Percentiles rank a stretch among this genome's conserved stretches.
Evolutionary conservation across 2,797 vertebrate genomes (phyloP).

Genomic region (Siniperca obscura): DNA sequence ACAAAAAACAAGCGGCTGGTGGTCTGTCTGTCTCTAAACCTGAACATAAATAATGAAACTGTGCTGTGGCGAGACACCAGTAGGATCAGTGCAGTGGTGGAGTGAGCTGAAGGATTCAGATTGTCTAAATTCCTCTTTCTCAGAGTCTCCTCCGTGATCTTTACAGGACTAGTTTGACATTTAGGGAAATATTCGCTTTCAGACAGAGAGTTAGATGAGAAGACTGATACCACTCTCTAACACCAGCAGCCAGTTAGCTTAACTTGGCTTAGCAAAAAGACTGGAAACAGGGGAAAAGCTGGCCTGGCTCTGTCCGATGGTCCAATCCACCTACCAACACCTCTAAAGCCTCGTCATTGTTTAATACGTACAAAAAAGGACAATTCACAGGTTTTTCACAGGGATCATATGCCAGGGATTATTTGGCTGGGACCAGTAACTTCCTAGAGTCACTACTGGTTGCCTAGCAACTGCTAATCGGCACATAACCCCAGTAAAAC

Average conservation of each 20-base stretch:
- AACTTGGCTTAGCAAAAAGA: not conserved
- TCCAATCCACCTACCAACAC: not conserved
- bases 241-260: not conserved
- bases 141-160: constrained; percentile 46
- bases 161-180: constrained; percentile 33
- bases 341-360: not conserved
- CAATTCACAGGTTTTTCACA: not conserved
- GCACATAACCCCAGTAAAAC: not conserved
- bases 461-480: not conserved
- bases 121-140: constrained; percentile 68
- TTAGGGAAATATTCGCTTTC: constrained; percentile 1
- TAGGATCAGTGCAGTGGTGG: constrained; percentile 62
- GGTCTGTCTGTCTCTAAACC: constrained; percentile 57
- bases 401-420: not conserved
- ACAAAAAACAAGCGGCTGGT: constrained; percentile 49
- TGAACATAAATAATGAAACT: constrained; percentile 73
- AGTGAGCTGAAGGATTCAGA: constrained; percentile 73
- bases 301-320: not conserved
- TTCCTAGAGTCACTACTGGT: not conserved
- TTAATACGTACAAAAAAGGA: not conserved
- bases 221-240: not conserved
- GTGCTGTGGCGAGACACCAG: constrained; percentile 58
- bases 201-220: not conserved
- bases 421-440: not conserved
- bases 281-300: not conserved